Percentiles rank a stretch among this genome's conserved stretches.
phyloP scores from a whole-genome alignment of 2,797 vertebrate species.

The Pseudochaenichthys georgianus region DNA sequence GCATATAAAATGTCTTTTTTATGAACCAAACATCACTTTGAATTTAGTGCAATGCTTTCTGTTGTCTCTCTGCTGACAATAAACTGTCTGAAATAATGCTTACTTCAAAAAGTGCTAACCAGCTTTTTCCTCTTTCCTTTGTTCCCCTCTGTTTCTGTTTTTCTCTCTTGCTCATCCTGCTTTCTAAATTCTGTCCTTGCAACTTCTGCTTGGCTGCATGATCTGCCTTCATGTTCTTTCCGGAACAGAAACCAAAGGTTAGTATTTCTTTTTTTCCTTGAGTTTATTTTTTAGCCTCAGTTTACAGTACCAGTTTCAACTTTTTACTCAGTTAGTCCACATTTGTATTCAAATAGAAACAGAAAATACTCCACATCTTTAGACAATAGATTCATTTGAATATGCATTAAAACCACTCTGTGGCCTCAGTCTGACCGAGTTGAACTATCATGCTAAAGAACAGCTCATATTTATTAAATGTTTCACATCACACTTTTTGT shows the following conservation, averaged over 20 bases:
- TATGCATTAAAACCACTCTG: background rate
- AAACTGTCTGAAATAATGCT: slow-evolving; percentile 47
- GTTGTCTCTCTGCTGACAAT: slow-evolving; percentile 40
- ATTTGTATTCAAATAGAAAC: background rate
- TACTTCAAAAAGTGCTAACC: slow-evolving; percentile 57
- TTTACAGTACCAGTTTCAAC: background rate
- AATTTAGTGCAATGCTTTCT: slow-evolving; percentile 36
- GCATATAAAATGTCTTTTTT: background rate
- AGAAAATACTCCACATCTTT: background rate
- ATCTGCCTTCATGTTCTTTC: slow-evolving; percentile 49
- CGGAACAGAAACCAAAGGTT: slow-evolving; percentile 76
- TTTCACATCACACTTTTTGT: background rate
- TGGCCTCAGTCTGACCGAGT: background rate
- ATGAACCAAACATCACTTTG: slow-evolving; percentile 7
- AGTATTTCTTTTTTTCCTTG: slow-evolving; percentile 27
- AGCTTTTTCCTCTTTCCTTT: slow-evolving; percentile 41
- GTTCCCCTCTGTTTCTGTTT: slow-evolving; percentile 43
- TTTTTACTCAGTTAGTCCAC: background rate
- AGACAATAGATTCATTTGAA: too few species aligned
- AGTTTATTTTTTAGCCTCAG: background rate
- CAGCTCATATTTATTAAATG: background rate
- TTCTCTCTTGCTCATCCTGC: slow-evolving; percentile 25
- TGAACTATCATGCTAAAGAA: background rate
- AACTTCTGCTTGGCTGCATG: slow-evolving; percentile 58
- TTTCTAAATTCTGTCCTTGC: slow-evolving; percentile 24